These are phyloP conservation scores for Calameuta idolon DNA, from an alignment of 2,888 invertebrate species.

Conservation along the genomic window DNA sequence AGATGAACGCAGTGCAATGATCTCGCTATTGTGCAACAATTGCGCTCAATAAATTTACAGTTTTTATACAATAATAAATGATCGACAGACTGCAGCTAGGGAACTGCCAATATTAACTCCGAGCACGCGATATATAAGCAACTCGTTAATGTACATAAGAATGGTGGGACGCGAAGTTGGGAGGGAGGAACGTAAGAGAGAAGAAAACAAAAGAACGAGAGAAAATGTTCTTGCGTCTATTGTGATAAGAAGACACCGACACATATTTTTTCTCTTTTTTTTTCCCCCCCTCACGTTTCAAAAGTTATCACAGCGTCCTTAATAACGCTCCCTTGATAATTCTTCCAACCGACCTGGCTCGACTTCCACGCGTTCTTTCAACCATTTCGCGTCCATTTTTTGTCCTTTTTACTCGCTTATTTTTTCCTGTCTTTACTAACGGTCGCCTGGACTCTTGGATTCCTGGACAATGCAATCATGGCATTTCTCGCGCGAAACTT, in stretches of 20 bases:
- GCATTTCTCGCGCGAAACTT: background rate
- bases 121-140: slow-evolving; percentile 27
- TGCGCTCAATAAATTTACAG: slow-evolving; percentile 62
- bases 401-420: background rate
- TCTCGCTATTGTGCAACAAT: slow-evolving; percentile 57
- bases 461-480: background rate
- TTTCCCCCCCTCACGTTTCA: background rate
- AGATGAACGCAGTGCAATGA: slow-evolving; percentile 55
- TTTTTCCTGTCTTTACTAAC: background rate
- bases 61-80: slow-evolving; percentile 57
- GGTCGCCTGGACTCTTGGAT: background rate
- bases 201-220: background rate
- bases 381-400: background rate
- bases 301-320: background rate
- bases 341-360: background rate
- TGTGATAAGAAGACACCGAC: background rate
- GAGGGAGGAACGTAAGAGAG: background rate
- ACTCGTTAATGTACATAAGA: background rate
- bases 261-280: background rate
- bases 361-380: background rate
- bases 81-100: slow-evolving; percentile 60
- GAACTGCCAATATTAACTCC: slow-evolving; percentile 57
- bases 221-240: background rate
- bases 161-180: background rate
- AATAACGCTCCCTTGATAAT: background rate